phyloP scores from a whole-genome alignment of 2,797 vertebrate genomes.

The Sardinella longiceps region DNA sequence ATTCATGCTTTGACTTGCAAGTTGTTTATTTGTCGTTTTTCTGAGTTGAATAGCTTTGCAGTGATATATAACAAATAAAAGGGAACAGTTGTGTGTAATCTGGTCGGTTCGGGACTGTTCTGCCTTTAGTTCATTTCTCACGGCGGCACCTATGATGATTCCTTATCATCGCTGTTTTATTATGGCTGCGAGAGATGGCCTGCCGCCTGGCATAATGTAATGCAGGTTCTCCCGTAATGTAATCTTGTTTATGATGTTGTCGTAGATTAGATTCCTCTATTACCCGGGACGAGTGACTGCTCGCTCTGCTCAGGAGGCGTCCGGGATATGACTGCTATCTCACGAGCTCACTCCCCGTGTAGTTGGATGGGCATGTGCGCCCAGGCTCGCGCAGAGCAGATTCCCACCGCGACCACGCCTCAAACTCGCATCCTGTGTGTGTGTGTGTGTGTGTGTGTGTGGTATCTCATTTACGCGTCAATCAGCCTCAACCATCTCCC shows the following conservation, averaged over 20 bases:
- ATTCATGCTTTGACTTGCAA: background rate
- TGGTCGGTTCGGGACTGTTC: background rate
- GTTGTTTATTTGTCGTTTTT: background rate
- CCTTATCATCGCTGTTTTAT: slow-evolving; percentile 2
- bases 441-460: no score
- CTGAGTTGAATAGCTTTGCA: background rate
- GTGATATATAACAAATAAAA: background rate
- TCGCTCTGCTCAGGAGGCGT: slow-evolving; percentile 67
- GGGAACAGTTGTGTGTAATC: background rate
- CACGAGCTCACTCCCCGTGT: background rate
- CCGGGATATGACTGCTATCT: slow-evolving; percentile 53
- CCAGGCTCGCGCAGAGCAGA: background rate
- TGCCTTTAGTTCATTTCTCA: background rate
- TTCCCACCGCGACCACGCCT: slow-evolving; percentile 38
- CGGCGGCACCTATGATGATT: background rate
- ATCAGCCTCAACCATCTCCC: background rate
- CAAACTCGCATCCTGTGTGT: slow-evolving; percentile 34
- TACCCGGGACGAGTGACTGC: slow-evolving; percentile 60
- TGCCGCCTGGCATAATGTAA: background rate
- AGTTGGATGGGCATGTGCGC: background rate
- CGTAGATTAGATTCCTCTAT: slow-evolving; percentile 73
- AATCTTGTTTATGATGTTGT: slow-evolving; percentile 75
- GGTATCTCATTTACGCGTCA: slow-evolving; percentile 49
- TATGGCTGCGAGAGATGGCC: background rate
- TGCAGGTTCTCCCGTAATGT: slow-evolving; percentile 55